Base-by-base conservation (phyloP, 2,797 vertebrate species). In the Etheostoma nigrum region DNA sequence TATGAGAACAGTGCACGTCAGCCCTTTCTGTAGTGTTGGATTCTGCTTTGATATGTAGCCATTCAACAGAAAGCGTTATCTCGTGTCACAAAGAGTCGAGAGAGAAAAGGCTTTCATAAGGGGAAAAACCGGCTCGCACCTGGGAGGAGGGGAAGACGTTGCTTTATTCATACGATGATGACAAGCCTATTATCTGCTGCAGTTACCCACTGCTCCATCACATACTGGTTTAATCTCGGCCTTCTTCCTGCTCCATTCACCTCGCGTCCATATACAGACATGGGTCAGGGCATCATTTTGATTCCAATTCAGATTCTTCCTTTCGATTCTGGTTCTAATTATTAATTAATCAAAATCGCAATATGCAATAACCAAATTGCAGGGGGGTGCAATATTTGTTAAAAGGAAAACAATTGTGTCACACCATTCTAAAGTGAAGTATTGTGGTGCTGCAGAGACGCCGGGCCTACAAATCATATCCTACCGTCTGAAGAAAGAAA, bases 161-260 rank as follows among this genome's bases (percentile, higher is more conserved):
- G 27, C 27, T 78, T 36, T 30, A 67, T 86, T 75, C 58, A 68
- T 16, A 69, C 14, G 48, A 12, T 47, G 15, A 61, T 68, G 74
- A 67, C n/a, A 27, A 55, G 49, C 3, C 0, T 1, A 45, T 58
- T 62, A 70, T 82, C 51, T 65, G 62, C 79, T 19, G 42, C 58
- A 44, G 47, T 76, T 61, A 67, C 47, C 47, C 63, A 33, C 51
- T 12, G 71, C 65, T 64, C 59, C 53, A 18, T 49, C 61, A 62
- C 36, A 67, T 61, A 44, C 30, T 4, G 30, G 9, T 30, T 64
- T 48, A 11, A 48, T 54, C 42, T 51, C 14, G 45, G 51, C 73
- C 64, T 47, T 44, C 58, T 79, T 77, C 58, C 76, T 40, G 30
- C 42, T 79, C 19, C 67, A 25, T 21, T 72, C 47, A 58, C 49